Evolutionary conservation across 1,140 invertebrate genomes (phyloP).

Genomic region (Pogonomyrmex californicus): DNA sequence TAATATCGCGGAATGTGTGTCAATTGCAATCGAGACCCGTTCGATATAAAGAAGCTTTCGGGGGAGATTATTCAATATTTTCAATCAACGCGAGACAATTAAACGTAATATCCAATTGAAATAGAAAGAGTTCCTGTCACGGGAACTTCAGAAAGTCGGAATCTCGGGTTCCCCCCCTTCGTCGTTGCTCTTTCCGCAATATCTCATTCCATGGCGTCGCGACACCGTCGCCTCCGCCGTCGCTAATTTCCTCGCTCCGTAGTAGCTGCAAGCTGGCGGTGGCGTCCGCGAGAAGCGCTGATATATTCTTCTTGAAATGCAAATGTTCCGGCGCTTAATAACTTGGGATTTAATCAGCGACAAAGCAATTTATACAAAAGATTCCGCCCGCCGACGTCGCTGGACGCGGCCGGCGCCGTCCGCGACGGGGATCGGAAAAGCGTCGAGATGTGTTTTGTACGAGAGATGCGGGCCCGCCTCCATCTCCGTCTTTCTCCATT

Average conservation of each 20-base stretch:
- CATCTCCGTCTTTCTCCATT: background rate
- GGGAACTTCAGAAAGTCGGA: constrained; percentile 35
- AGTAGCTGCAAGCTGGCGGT: constrained; percentile 29
- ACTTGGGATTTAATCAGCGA: constrained; percentile 77
- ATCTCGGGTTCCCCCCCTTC: constrained; percentile 32
- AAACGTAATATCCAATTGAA: constrained; percentile 53
- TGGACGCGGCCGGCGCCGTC: constrained; percentile 4
- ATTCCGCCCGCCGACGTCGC: constrained; percentile 39
- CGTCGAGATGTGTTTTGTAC: constrained; percentile 34
- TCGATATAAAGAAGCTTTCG: constrained; percentile 8
- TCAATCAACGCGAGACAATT: constrained; percentile 47
- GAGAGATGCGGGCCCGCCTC: background rate
- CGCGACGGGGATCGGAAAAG: background rate
- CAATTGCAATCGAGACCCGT: background rate
- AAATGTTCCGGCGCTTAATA: constrained; percentile 70
- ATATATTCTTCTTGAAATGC: constrained; percentile 73
- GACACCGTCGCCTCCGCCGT: constrained; percentile 22
- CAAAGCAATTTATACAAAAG: constrained; percentile 71
- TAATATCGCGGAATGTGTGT: constrained; percentile 34
- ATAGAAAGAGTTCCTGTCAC: constrained; percentile 49
- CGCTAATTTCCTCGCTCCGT: constrained; percentile 57
- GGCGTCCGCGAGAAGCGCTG: constrained; percentile 4
- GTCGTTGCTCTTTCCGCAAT: constrained; percentile 50
- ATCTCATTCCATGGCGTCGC: constrained; percentile 49
- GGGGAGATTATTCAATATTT: constrained; percentile 29